phyloP scores from a whole-genome alignment of 2,797 vertebrate genomes.

The Staurois parvus region DNA sequence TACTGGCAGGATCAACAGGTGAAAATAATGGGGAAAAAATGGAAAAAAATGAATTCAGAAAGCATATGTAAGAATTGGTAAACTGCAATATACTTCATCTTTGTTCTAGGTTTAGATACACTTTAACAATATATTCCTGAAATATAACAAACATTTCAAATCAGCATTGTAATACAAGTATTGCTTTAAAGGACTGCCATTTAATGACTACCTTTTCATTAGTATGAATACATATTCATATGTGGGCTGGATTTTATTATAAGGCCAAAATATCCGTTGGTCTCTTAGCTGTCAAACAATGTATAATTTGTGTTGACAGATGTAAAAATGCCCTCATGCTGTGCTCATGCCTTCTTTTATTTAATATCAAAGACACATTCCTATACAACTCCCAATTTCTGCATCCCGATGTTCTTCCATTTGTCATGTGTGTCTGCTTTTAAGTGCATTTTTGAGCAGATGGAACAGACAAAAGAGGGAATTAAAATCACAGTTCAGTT shows the following conservation, averaged over 20 bases:
- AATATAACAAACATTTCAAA: too few species aligned
- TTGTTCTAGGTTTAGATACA: too few species aligned
- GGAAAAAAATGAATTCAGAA: too few species aligned
- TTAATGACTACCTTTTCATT: slow-evolving; percentile 21
- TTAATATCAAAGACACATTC: background rate
- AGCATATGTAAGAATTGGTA: too few species aligned
- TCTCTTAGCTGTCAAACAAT: slow-evolving; percentile 29
- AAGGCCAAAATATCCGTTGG: slow-evolving; percentile 5
- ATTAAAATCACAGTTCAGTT: too few species aligned
- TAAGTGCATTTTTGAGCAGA: background rate
- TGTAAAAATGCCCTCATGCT: slow-evolving; percentile 21
- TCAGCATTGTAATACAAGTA: too few species aligned
- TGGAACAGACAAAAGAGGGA: background rate
- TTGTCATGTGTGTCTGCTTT: slow-evolving; percentile 8
- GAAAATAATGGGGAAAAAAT: too few species aligned
- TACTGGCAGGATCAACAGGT: too few species aligned
- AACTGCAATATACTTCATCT: too few species aligned
- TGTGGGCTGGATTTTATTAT: slow-evolving; percentile 13
- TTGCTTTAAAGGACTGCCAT: background rate
- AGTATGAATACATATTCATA: slow-evolving; percentile 12
- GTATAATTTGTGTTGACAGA: slow-evolving; percentile 39
- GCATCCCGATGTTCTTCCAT: background rate
- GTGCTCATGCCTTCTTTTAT: background rate
- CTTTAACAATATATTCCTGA: too few species aligned
- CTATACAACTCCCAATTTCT: slow-evolving; percentile 18